phyloP scores from a whole-genome alignment of 2,888 invertebrate species.

The Liodrosophila aerea region DNA sequence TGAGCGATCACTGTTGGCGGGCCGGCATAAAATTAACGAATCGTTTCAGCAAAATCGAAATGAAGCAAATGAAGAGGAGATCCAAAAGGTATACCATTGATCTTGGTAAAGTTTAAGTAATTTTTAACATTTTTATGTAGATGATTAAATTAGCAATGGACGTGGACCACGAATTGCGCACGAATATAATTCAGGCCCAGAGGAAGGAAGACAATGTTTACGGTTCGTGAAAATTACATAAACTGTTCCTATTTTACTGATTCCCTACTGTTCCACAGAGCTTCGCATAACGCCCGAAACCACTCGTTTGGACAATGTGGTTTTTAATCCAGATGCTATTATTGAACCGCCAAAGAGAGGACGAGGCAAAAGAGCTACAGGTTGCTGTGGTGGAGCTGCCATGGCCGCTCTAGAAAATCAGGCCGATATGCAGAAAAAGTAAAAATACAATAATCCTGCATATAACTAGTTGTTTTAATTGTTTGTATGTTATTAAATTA shows the following conservation, averaged over 20 bases:
- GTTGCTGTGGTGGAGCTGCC: slow-evolving; percentile 59
- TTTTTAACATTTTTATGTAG: slow-evolving; percentile 82
- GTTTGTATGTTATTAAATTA: slow-evolving; percentile 3
- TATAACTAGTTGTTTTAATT: neutral
- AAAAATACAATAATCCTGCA: slow-evolving; percentile 19
- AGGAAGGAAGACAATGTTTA: slow-evolving; percentile 87
- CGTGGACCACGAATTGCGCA: slow-evolving; percentile 87
- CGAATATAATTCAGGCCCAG: slow-evolving; percentile 88
- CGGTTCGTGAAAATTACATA: slow-evolving; percentile 82
- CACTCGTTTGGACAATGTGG: slow-evolving; percentile 85
- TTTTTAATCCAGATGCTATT: slow-evolving; percentile 84
- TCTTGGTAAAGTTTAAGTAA: neutral
- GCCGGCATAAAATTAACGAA: slow-evolving; percentile 89
- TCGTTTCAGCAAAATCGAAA: slow-evolving; percentile 88
- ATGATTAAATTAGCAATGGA: slow-evolving; percentile 87
- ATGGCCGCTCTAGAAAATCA: slow-evolving; percentile 63
- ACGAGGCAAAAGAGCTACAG: slow-evolving; percentile 30
- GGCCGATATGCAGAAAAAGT: slow-evolving; percentile 49
- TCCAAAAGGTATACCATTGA: slow-evolving; percentile 84
- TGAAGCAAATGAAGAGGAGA: slow-evolving; percentile 85
- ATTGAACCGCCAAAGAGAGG: slow-evolving; percentile 78
- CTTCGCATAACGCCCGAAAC: slow-evolving; percentile 77
- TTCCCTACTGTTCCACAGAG: slow-evolving; percentile 52
- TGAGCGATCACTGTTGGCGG: slow-evolving; percentile 85
- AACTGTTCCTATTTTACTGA: slow-evolving; percentile 11